Evolutionary conservation across 2,113 vertebrate species (phyloP).

Genomic region (Toxostoma redivivum): DNA sequence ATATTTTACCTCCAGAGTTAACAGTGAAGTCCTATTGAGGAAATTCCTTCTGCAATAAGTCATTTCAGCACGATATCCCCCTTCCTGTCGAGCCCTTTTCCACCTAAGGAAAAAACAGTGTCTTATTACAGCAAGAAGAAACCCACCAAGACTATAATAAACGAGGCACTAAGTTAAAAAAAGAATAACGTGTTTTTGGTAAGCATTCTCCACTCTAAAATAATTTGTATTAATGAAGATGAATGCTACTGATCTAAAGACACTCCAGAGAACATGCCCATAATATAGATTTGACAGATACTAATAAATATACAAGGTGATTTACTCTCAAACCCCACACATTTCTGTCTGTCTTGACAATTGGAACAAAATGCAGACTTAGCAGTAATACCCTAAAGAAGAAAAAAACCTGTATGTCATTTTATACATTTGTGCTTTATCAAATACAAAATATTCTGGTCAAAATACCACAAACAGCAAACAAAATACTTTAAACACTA

Average conservation of each 20-base stretch:
- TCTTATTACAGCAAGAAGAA: neutral
- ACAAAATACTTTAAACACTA: neutral
- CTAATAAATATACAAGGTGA: neutral
- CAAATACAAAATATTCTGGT: neutral
- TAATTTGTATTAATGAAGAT: neutral
- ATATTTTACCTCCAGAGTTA: constrained; percentile 86
- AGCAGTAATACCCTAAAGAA: neutral
- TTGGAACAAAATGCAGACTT: neutral
- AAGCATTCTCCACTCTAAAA: neutral
- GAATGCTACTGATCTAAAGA: neutral
- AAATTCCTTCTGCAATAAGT: constrained; percentile 89
- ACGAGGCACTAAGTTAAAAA: neutral
- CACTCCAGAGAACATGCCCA: neutral
- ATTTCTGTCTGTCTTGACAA: neutral
- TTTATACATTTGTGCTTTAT: neutral
- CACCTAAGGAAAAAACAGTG: constrained; percentile 72
- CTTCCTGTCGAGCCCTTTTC: constrained; percentile 82
- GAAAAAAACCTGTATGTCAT: neutral
- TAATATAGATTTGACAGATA: neutral
- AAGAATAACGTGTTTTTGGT: neutral
- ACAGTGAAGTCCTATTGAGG: constrained; percentile 87
- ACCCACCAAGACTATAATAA: neutral
- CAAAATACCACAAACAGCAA: neutral
- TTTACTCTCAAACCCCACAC: neutral
- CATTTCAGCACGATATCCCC: constrained; percentile 82